Base-by-base conservation (phyloP, 2,797 vertebrate genomes). In the Sebastes glaucus region DNA sequence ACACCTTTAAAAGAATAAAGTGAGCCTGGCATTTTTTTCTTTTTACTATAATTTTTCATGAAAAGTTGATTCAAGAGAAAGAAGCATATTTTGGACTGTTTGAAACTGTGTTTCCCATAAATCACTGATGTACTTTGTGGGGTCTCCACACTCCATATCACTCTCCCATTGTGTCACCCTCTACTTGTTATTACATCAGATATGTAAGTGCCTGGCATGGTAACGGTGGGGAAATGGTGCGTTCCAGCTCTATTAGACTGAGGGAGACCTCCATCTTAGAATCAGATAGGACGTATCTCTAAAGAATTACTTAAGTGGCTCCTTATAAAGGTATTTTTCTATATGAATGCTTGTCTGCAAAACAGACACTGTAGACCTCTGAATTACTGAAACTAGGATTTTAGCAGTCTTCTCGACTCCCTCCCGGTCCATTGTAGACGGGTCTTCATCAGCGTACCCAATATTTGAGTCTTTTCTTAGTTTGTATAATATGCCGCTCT, bases 201-300 rank as follows among this genome's bases (percentile, higher is more conserved):
- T 90, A 89, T 67, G 74, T 55, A 64, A 66, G 76, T 77, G 74
- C 61, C 61, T 85, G 77, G 71, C 86, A 77, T 5, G 59, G 66
- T 52, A 87, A 61, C 76, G 52, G 68, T 46, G 25, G 55, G 79
- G 74, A 86, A 89, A 83, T 84, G 61, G 65, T 65, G 82, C 83
- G 20, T 91, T 84, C 38, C 55, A 49, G 35, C 63, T 80, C 49
- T 76, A 30, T 73, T 83, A 79, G 60, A 56, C 52, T 63, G 23
- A 65, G 32, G 23, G 71, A 88, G 94, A 93, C 93, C 94, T 90
- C 90, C 93, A 63, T 69, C 80, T 77, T 71, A 90, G 91, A 94
- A 95, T 95, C 94, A 93, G 94, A 95, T 94, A 92, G 35, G 7
- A 74, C 71, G 84, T 91, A 91, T 93, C 83, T 76, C 35, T 77